These are phyloP conservation scores for Catagonus wagneri DNA, from an alignment of 2,113 vertebrate genomes.

Conservation along the genomic window DNA sequence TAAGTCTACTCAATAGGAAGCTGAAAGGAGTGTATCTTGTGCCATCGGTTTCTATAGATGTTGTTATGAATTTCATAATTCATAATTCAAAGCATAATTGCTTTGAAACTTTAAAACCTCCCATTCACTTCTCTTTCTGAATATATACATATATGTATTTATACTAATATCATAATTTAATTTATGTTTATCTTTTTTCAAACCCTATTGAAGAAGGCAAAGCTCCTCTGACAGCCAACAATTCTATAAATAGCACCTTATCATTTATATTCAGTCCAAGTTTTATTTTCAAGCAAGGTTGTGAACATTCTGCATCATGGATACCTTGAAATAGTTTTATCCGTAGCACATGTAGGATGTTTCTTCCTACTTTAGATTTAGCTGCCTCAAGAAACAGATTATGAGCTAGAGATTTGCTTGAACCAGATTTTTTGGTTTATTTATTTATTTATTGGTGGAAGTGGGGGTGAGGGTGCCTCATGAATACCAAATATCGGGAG, in stretches of 20 bases:
- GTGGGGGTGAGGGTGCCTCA: background rate
- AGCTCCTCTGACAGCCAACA: background rate
- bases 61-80: too few relatives aligned
- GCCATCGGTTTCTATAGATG: background rate
- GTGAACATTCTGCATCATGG: background rate
- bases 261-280: background rate
- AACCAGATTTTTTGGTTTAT: background rate
- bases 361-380: background rate
- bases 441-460: background rate
- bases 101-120: background rate
- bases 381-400: background rate
- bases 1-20: background rate
- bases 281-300: background rate
- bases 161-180: background rate
- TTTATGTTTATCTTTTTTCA: background rate
- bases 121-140: background rate
- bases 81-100: too few relatives aligned
- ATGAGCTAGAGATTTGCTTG: background rate
- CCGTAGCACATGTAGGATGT: background rate
- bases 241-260: background rate
- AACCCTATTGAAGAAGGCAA: background rate
- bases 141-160: background rate
- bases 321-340: background rate
- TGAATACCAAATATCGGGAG: background rate
- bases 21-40: background rate